Evolutionary conservation across 2,888 invertebrate genomes (phyloP), one percentile per base, ranked within the genome.

Genomic region (Entomobrya multifasciata): DNA sequence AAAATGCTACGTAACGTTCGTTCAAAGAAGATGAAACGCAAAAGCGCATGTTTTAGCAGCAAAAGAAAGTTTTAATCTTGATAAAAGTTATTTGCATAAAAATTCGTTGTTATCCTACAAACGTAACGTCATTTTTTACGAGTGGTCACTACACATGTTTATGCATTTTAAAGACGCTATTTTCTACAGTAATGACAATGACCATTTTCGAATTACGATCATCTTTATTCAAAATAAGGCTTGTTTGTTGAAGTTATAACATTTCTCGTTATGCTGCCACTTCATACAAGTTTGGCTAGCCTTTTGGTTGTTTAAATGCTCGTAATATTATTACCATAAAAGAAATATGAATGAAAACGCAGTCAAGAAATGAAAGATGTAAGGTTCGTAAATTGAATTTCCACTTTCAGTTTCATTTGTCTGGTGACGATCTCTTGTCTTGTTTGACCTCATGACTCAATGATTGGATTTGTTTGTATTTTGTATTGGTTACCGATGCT

Each of bases 361-460:
- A 22, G 44, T 20, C 1, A 70, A 30, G 36, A 79, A 67, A 67
- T 67, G 52, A 47, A 47, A 49, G 82, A 36, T 47, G 74, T 82
- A 79, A 79, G n/a, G n/a, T n/a, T n/a, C n/a, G 49, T 79, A 82
- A 82, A 81, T 74, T 82, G 60, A 81, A 82, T 82, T 82, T 82
- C 82, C 74, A 82, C 82, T 82, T 82, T 82, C 82, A 82, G 74
- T 82, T 82, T 82, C 82, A 74, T 82, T 62, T 27, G 77, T 67
- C 17, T 17, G 20, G 11, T 44, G 27, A 13, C 55, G 67, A 80
- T 80, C 70, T 81, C 44, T 70, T n/a, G n/a, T n/a, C n/a, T n/a
- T 27, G 74, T 20, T 74, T 81, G 82, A 82, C 82, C 82, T 62
- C 62, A 74, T 74, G 60, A 74, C 30, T 70, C 47, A 74, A 47